Conservation (phyloP, 2,113 vertebrate genomes). For the Riparia riparia region DNA sequence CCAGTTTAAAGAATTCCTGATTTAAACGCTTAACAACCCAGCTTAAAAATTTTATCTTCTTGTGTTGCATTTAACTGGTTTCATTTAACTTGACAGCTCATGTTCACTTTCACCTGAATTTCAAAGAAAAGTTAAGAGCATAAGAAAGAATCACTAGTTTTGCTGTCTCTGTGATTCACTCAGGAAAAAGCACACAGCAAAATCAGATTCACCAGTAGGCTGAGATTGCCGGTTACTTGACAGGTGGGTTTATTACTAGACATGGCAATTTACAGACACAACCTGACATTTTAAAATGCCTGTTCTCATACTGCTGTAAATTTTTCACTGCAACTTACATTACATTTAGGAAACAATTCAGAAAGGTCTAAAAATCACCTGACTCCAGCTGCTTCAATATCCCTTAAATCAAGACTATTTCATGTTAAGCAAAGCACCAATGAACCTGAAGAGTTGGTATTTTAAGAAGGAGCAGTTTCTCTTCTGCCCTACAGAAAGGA, state of each 20-base stretch:
- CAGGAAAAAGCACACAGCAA: not conserved
- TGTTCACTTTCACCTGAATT: not conserved
- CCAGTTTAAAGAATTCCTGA: not conserved
- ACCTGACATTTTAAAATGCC: constrained; percentile 41
- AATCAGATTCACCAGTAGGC: constrained; percentile 18
- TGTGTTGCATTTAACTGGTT: not conserved
- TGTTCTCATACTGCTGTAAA: constrained; percentile 33
- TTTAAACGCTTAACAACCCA: not conserved
- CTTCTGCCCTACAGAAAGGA: not conserved
- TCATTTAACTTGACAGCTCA: not conserved
- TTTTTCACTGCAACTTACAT: constrained; percentile 48
- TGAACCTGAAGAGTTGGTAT: constrained; percentile 22
- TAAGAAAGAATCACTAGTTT: not conserved
- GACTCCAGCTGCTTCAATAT: constrained; percentile 51
- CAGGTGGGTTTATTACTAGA: constrained; percentile 40
- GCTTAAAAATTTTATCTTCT: not conserved
- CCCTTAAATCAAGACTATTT: constrained; percentile 50
- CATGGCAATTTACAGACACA: constrained; percentile 42
- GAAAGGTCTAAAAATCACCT: constrained; percentile 51
- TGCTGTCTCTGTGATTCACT: not conserved
- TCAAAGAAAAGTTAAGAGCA: not conserved
- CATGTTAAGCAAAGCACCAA: constrained; percentile 6
- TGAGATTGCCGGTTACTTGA: not conserved
- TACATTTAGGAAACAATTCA: constrained; percentile 59
- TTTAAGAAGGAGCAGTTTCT: constrained; percentile 5